phyloP scores from a whole-genome alignment of 2,797 vertebrate species.

The Lithobates sylvaticus region DNA sequence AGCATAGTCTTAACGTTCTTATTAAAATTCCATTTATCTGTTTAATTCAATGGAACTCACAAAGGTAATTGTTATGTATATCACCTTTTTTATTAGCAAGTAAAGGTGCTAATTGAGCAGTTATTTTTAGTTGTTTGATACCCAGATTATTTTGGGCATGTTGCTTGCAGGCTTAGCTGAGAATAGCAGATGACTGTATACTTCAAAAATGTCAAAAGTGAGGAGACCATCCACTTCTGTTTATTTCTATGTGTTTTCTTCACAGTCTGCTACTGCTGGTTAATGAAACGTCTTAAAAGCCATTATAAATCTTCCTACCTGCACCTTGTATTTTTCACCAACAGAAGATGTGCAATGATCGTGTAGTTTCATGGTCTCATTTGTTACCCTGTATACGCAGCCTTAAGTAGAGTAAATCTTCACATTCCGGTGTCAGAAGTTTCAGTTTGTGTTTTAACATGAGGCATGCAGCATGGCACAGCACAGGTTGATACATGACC shows the following conservation, averaged over 20 bases:
- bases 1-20: neutral
- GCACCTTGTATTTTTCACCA: too few species aligned
- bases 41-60: neutral
- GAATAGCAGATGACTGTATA: neutral
- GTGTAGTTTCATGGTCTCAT: too few species aligned
- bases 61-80: neutral
- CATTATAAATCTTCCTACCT: too few species aligned
- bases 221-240: neutral
- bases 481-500: too few species aligned
- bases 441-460: too few species aligned
- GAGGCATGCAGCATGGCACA: too few species aligned
- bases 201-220: neutral
- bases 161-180: constrained; percentile 1
- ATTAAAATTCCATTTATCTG: neutral
- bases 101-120: constrained; percentile 2
- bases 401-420: too few species aligned
- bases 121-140: constrained; percentile 23
- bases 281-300: neutral
- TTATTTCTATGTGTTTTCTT: neutral
- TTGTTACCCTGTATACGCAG: too few species aligned
- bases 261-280: neutral
- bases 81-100: neutral
- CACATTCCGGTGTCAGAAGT: too few species aligned
- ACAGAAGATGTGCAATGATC: too few species aligned
- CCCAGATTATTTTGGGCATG: neutral